Conservation (phyloP, 92 coral and sea anemone genomes). For the Porites divaricata region DNA sequence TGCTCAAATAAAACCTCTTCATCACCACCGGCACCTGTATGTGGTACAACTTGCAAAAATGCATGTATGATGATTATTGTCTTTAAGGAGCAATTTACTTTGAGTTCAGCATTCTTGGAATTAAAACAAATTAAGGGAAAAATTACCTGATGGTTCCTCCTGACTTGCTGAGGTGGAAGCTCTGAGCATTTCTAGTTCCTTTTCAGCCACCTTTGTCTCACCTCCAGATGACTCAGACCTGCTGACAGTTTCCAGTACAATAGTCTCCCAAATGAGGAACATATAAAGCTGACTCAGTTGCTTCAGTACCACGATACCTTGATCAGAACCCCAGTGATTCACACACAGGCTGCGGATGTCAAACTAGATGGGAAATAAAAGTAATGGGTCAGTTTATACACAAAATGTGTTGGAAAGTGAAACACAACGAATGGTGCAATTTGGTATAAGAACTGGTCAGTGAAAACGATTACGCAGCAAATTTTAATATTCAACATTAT, state of each 20-base stretch:
- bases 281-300: conserved; percentile 86
- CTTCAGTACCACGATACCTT: conserved; percentile 71
- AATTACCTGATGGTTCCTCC: conserved; percentile 33
- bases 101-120: not conserved
- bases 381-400: too few relatives aligned
- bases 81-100: too few relatives aligned
- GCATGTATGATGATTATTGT: too few relatives aligned
- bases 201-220: conserved; percentile 53
- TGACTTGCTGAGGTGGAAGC: conserved; percentile 41
- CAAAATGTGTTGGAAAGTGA: too few relatives aligned
- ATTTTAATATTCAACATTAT: too few relatives aligned
- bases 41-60: too few relatives aligned
- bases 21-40: accelerated
- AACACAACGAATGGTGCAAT: not conserved
- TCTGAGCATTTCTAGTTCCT: conserved; percentile 66
- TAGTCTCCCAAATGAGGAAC: conserved; percentile 95
- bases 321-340: conserved; percentile 94
- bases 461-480: too few relatives aligned
- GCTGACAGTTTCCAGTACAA: conserved; percentile 80
- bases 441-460: too few relatives aligned
- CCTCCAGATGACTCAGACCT: conserved; percentile 49
- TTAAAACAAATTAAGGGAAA: not conserved
- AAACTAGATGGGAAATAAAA: conserved; percentile 43
- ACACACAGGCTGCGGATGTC: conserved; percentile 92
- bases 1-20: too few relatives aligned